Evolutionary conservation across 1,140 invertebrate species (phyloP).

Genomic region (Drosophila bifasciata): DNA sequence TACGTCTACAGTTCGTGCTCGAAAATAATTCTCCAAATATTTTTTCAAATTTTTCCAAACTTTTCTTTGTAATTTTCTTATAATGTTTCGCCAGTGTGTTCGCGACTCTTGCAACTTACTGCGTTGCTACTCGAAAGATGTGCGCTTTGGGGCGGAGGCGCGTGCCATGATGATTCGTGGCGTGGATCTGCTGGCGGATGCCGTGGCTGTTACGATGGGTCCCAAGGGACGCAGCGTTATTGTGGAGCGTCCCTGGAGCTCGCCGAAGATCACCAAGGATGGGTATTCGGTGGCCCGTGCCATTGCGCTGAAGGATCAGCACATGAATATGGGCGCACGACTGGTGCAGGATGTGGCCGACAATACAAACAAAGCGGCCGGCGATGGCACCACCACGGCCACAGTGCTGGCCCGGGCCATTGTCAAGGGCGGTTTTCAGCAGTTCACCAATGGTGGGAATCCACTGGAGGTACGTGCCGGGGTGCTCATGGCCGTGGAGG

Average conservation of each 20-base stretch:
- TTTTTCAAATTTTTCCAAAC: background rate
- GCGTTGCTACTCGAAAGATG: constrained; percentile 86
- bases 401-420: constrained; percentile 98
- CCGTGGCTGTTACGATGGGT: constrained; percentile 99
- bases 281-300: constrained; percentile 99
- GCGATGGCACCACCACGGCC: constrained; percentile 99
- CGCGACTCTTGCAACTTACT: constrained; percentile 14
- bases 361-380: constrained; percentile 99
- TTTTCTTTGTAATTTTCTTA: too few relatives aligned
- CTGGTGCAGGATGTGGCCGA: constrained; percentile 99
- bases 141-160: constrained; percentile 98
- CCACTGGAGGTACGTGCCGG: constrained; percentile 98
- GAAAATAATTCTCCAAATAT: too few relatives aligned
- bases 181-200: constrained; percentile 98
- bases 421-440: constrained; percentile 99
- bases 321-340: constrained; percentile 99
- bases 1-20: background rate
- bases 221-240: constrained; percentile 99
- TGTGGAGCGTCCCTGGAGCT: constrained; percentile 99
- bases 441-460: constrained; percentile 98
- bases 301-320: constrained; percentile 98
- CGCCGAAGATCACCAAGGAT: constrained; percentile 99
- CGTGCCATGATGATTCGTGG: constrained; percentile 98
- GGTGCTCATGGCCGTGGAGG: constrained; percentile 98
- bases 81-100: constrained; percentile 44